phyloP scores from a whole-genome alignment of 2,797 vertebrate genomes.

The Hoplostethus atlanticus region DNA sequence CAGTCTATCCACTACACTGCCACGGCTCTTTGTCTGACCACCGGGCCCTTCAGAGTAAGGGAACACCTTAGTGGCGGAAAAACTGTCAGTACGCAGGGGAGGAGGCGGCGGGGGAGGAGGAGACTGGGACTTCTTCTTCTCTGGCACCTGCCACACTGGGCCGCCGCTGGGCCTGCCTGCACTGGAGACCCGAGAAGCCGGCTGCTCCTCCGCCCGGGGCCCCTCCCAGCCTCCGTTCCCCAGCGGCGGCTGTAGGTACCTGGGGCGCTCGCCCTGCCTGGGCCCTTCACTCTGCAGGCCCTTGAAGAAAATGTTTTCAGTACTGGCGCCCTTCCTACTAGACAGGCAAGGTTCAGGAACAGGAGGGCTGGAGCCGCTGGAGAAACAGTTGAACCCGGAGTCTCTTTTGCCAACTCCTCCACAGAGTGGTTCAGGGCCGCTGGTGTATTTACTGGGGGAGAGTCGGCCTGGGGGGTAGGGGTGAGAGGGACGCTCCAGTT shows the following conservation, averaged over 20 bases:
- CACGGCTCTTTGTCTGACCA: constrained; percentile 59
- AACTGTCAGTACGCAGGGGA: constrained; percentile 91
- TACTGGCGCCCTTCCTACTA: constrained; percentile 74
- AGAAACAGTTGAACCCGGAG: constrained; percentile 88
- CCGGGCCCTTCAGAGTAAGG: constrained; percentile 73
- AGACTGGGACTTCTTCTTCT: constrained; percentile 84
- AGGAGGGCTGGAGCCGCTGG: constrained; percentile 84
- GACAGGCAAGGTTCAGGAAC: constrained; percentile 74
- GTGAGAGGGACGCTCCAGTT: constrained; percentile 83
- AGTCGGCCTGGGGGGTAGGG: constrained; percentile 72
- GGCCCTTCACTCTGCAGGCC: constrained; percentile 81
- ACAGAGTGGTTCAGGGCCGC: constrained; percentile 80
- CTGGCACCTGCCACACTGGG: constrained; percentile 91
- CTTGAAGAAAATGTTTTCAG: constrained; percentile 89
- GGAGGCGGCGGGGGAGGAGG: constrained; percentile 85
- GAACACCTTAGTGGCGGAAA: constrained; percentile 86
- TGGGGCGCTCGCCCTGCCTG: constrained; percentile 64
- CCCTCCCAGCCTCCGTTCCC: constrained; percentile 77
- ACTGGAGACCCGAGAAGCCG: constrained; percentile 67
- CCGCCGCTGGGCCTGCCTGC: constrained; percentile 77
- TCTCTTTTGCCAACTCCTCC: constrained; percentile 82
- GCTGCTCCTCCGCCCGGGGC: constrained; percentile 77
- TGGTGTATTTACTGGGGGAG: constrained; percentile 84
- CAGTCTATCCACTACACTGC: constrained; percentile 65
- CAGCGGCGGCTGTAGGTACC: constrained; percentile 65